Conservation (phyloP, 2,113 vertebrate species). For the Rhineura floridana region DNA sequence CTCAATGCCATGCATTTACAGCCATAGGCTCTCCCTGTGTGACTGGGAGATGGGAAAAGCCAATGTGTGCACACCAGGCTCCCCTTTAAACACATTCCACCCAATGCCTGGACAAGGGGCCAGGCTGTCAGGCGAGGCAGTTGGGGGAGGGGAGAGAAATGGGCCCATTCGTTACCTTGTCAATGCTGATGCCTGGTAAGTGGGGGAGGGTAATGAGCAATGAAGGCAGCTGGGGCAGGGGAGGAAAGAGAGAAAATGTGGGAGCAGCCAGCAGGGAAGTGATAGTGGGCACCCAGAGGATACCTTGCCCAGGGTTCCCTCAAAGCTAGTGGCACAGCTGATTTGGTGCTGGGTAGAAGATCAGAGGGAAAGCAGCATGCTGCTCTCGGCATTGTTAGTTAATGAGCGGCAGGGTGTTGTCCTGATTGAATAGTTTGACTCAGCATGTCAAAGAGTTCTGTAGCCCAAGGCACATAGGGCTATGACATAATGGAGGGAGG, state of each 20-base stretch:
- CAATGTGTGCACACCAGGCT: too few species aligned
- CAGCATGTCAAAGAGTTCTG: background rate
- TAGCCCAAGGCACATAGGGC: background rate
- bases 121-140: too few species aligned
- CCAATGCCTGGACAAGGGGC: too few species aligned
- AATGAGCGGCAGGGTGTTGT: background rate
- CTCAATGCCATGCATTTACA: too few species aligned
- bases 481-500: background rate
- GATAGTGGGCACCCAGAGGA: background rate
- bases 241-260: background rate
- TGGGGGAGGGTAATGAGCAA: too few species aligned
- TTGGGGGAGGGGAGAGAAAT: too few species aligned
- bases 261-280: background rate
- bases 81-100: too few species aligned
- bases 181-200: background rate
- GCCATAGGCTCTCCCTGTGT: too few species aligned
- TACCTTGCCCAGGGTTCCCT: background rate
- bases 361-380: background rate
- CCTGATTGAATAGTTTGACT: background rate
- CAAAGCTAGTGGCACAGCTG: background rate
- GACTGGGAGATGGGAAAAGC: too few species aligned
- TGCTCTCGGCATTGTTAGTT: background rate
- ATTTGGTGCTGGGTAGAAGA: background rate
- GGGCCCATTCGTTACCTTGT: too few species aligned
- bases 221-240: too few species aligned